A percentile compares a stretch with the other conserved stretches of the same genome.
Conservation (phyloP, 2,888 invertebrate species). For the Mesorhabditis spiculigera region DNA sequence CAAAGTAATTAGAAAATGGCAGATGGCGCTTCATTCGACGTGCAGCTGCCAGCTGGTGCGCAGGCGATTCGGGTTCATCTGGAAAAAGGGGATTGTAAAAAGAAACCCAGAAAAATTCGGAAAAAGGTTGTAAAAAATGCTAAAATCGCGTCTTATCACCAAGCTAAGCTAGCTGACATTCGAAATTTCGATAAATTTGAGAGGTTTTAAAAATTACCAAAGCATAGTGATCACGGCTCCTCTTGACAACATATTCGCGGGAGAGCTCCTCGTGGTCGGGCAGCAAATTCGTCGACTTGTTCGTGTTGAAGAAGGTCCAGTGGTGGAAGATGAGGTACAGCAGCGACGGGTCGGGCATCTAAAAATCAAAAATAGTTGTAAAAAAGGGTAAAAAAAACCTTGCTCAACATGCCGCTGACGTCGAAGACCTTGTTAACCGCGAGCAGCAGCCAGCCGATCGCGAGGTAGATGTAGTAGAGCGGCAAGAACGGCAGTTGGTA, state of each 20-base stretch:
- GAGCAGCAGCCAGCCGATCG: constrained; percentile 19
- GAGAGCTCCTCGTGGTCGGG: constrained; percentile 10
- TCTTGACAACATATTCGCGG: not conserved
- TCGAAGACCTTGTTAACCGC: constrained; percentile 14
- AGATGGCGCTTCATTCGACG: no score
- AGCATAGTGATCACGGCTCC: not conserved
- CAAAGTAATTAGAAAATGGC: no score
- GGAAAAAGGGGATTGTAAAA: no score
- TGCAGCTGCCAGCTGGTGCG: no score
- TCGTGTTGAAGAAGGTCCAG: constrained; percentile 52
- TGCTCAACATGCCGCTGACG: constrained; percentile 8
- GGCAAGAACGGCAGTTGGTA: constrained; percentile 30
- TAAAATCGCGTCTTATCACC: no score
- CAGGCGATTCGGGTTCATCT: no score
- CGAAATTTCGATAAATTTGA: no score
- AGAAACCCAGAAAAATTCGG: no score
- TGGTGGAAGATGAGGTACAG: constrained; percentile 49
- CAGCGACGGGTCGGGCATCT: constrained; percentile 43
- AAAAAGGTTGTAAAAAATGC: no score
- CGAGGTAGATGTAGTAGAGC: constrained; percentile 31
- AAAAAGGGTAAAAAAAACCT: not conserved
- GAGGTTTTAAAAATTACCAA: not conserved
- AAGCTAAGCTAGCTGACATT: no score
- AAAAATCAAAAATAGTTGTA: constrained; percentile 6
- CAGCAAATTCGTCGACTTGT: constrained; percentile 37